A percentile compares a stretch with the other conserved stretches of the same genome.
Evolutionary conservation across 92 coral and sea anemone genomes (phyloP).

Genomic region (Metridium senile): DNA sequence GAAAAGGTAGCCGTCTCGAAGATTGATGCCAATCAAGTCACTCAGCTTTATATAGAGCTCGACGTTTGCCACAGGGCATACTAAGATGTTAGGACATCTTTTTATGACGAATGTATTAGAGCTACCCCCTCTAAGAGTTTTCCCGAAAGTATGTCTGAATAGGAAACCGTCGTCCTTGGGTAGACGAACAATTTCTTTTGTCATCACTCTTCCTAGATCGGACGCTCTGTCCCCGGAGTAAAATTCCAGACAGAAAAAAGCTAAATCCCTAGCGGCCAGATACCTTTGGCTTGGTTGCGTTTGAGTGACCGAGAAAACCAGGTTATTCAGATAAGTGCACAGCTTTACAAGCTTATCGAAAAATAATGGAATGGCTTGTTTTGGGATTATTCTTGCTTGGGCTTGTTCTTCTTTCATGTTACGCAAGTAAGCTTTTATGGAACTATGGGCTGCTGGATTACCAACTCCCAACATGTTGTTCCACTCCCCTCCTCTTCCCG

Average conservation of each 20-base stretch:
- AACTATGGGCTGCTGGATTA: constrained; percentile 27
- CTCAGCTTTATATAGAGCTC: constrained; percentile 24
- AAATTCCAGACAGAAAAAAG: constrained; percentile 27
- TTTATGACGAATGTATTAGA: constrained; percentile 27
- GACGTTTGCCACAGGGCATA: constrained; percentile 30
- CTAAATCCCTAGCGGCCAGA: constrained; percentile 20
- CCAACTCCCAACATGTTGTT: constrained; percentile 32
- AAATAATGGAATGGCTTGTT: constrained; percentile 30
- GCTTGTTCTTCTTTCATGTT: constrained; percentile 39
- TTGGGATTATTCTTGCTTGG: constrained; percentile 29
- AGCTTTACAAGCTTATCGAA: constrained; percentile 21
- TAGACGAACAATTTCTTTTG: constrained; percentile 15
- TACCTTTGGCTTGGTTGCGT: too few relatives aligned
- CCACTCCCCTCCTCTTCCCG: constrained; percentile 50
- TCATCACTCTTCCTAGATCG: constrained; percentile 24
- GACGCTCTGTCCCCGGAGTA: constrained; percentile 41
- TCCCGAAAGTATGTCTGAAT: constrained; percentile 40
- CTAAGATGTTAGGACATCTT: constrained; percentile 10
- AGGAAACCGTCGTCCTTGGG: constrained; percentile 26
- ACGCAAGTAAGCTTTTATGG: constrained; percentile 19
- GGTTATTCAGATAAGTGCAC: not conserved
- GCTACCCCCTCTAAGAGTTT: constrained; percentile 41
- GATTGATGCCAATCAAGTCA: constrained; percentile 2
- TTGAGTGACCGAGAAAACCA: constrained; percentile 3
- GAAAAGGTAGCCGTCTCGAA: constrained; percentile 16